Percentiles rank a stretch among this genome's conserved stretches.
These are phyloP conservation scores for Ormyrus nitidulus DNA, from an alignment of 2,888 invertebrate species.

Conservation along the genomic window DNA sequence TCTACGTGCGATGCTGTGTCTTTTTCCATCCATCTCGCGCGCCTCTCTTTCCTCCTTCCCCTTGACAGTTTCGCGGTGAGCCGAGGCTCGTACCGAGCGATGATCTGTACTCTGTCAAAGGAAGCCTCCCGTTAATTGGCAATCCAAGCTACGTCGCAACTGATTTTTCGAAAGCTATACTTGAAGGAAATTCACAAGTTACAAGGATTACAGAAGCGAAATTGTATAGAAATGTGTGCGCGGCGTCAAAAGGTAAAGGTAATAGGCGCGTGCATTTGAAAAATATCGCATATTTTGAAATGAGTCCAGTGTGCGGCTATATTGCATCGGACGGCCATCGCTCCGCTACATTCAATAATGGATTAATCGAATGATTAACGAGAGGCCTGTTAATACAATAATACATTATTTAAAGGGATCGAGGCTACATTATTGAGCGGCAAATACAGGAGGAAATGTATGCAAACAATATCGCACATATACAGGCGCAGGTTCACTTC, in stretches of 20 bases:
- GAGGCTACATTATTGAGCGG: constrained; percentile 59
- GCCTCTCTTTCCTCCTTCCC: not conserved
- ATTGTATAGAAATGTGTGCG: not conserved
- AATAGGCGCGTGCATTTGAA: not conserved
- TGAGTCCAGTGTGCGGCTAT: not conserved
- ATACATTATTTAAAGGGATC: constrained; percentile 65
- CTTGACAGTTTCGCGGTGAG: not conserved
- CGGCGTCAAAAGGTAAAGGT: constrained; percentile 10
- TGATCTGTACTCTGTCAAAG: too few relatives aligned
- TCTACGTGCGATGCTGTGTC: not conserved
- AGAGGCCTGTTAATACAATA: constrained; percentile 59
- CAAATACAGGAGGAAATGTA: constrained; percentile 25
- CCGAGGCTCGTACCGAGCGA: too few relatives aligned
- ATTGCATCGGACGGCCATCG: not conserved
- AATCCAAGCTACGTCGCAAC: not conserved
- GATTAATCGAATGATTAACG: constrained; percentile 67
- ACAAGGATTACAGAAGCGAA: constrained; percentile 3
- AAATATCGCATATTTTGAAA: too few relatives aligned
- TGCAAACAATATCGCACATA: constrained; percentile 24
- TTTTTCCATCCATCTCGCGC: not conserved
- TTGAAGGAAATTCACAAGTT: not conserved
- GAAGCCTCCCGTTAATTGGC: not conserved
- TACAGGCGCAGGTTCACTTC: constrained; percentile 2
- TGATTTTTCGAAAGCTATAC: not conserved
- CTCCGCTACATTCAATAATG: constrained; percentile 62